A percentile compares a stretch with the other conserved stretches of the same genome.
These are phyloP conservation scores for Lagenorhynchus albirostris DNA, from an alignment of 2,113 vertebrate species.

Conservation along the genomic window DNA sequence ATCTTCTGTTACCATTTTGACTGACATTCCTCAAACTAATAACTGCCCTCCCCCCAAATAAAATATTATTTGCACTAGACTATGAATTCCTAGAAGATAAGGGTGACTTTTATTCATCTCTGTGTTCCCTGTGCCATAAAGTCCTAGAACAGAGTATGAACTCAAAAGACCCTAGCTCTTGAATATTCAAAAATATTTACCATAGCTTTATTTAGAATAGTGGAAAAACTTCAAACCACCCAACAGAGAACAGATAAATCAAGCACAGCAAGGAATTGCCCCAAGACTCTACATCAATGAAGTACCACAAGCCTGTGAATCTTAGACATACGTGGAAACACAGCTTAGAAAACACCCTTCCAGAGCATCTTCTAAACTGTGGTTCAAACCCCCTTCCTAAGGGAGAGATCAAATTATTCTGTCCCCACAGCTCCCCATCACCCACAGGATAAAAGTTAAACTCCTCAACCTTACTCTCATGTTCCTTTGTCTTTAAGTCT, in stretches of 20 bases:
- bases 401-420: not conserved
- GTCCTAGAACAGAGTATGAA: not conserved
- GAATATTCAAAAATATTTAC: not conserved
- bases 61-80: not conserved
- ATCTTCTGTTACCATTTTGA: not conserved
- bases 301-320: not conserved
- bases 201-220: not conserved
- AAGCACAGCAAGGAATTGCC: not conserved
- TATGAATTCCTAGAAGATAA: not conserved
- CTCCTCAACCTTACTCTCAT: not conserved
- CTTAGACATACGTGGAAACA: not conserved
- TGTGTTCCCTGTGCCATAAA: not conserved
- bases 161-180: not conserved
- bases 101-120: too few relatives aligned
- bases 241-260: not conserved
- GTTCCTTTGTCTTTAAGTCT: not conserved
- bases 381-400: not conserved
- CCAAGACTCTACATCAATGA: not conserved
- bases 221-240: not conserved
- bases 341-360: not conserved
- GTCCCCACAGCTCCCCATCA: not conserved
- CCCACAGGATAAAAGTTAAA: not conserved
- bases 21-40: not conserved
- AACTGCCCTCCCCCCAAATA: not conserved
- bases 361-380: not conserved